Percentiles rank a stretch among this genome's conserved stretches.
Evolutionary conservation across 2,113 vertebrate species (phyloP).

Genomic region (Numenius arquata): DNA sequence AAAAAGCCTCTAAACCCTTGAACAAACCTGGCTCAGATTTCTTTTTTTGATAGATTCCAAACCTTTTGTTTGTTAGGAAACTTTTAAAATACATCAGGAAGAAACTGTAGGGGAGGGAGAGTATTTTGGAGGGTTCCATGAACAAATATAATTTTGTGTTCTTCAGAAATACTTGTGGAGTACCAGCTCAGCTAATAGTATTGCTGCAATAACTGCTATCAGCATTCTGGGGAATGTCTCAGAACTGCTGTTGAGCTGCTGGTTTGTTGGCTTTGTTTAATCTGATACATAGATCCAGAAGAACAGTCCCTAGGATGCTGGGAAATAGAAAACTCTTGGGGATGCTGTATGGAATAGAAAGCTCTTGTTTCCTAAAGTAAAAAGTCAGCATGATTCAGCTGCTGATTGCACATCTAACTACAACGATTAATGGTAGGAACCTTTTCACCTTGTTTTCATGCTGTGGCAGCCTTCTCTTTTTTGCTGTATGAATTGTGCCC

Average conservation of each 20-base stretch:
- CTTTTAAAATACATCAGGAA: not conserved
- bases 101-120: not conserved
- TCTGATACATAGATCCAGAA: not conserved
- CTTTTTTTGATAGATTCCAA: not conserved
- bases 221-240: not conserved
- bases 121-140: not conserved
- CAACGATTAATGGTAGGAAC: not conserved
- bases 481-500: not conserved
- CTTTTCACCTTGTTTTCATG: not conserved
- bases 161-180: not conserved
- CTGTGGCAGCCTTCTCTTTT: not conserved
- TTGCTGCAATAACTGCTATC: not conserved
- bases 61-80: not conserved
- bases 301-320: not conserved
- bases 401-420: not conserved
- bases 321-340: not conserved
- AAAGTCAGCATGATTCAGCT: not conserved
- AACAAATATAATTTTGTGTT: not conserved
- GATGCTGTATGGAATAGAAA: not conserved
- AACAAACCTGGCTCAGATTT: not conserved
- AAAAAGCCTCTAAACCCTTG: not conserved
- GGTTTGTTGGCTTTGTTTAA: not conserved
- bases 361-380: not conserved
- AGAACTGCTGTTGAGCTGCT: not conserved
- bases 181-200: not conserved